Conservation (phyloP, 2,797 vertebrate species). For the Thalassophryne amazonica region DNA sequence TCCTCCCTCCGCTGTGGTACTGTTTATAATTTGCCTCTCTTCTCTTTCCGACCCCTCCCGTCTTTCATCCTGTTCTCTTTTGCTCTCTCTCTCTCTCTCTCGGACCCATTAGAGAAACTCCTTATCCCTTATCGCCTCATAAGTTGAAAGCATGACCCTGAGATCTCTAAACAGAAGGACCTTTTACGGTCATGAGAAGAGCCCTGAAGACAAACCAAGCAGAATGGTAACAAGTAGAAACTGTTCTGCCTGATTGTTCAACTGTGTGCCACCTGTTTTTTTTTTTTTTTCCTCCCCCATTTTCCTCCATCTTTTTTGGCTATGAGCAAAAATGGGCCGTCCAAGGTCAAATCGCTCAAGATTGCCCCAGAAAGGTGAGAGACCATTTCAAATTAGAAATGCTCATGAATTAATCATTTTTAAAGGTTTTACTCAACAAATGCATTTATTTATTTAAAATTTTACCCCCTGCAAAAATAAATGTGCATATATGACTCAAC, state of each 20-base stretch:
- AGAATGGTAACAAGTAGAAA: slow-evolving; percentile 29
- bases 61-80: slow-evolving; percentile 12
- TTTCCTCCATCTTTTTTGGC: no score
- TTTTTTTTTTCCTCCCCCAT: no score
- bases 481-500: no score
- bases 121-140: slow-evolving; percentile 43
- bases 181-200: slow-evolving; percentile 62
- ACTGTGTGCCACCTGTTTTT: slow-evolving; percentile 15
- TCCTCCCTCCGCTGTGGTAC: slow-evolving; percentile 35
- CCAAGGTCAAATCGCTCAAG: slow-evolving; percentile 21
- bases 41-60: slow-evolving; percentile 29
- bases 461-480: no score
- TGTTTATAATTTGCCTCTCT: slow-evolving; percentile 39
- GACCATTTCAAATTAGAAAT: not conserved
- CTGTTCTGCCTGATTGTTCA: slow-evolving; percentile 2
- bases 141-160: slow-evolving; percentile 49
- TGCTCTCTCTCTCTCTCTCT: not conserved
- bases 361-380: slow-evolving; percentile 7
- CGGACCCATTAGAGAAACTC: slow-evolving; percentile 18
- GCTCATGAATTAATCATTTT: no score
- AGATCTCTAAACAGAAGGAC: slow-evolving; percentile 29
- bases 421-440: no score
- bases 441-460: no score
- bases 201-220: slow-evolving; percentile 25
- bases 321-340: not conserved